Evolutionary conservation across 2,797 vertebrate genomes (phyloP).

Genomic region (Sternotherus odoratus): DNA sequence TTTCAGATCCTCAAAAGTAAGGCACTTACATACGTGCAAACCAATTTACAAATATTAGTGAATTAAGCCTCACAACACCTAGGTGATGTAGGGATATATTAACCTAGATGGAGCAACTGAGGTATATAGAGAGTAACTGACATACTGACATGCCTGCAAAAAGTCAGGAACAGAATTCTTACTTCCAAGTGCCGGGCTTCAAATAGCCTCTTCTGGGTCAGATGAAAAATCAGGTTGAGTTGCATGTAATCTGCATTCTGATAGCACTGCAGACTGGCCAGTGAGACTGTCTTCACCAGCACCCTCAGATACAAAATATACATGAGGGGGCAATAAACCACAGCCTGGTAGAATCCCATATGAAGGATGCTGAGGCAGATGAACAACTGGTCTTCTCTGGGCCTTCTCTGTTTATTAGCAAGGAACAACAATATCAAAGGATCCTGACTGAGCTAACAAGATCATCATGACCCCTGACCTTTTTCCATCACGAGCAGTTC

Average conservation of each 20-base stretch:
- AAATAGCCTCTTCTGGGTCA: not conserved
- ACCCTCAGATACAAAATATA: not conserved
- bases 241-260: not conserved
- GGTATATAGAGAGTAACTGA: not conserved
- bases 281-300: not conserved
- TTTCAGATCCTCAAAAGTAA: not conserved
- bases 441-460: not conserved
- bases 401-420: too few relatives aligned
- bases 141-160: not conserved
- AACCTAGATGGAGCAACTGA: not conserved
- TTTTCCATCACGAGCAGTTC: not conserved
- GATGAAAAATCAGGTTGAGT: not conserved
- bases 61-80: not conserved
- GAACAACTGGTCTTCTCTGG: too few relatives aligned
- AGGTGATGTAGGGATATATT: not conserved
- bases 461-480: not conserved
- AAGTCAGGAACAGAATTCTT: not conserved
- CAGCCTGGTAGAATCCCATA: too few relatives aligned
- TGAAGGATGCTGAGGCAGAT: too few relatives aligned
- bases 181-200: not conserved
- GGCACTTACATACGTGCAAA: not conserved
- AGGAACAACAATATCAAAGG: not conserved
- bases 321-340: not conserved
- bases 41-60: not conserved
- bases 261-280: not conserved